A percentile compares a stretch with the other conserved stretches of the same genome.
These are phyloP conservation scores for Stenurella melanura DNA, from an alignment of 2,888 invertebrate species.

Conservation along the genomic window DNA sequence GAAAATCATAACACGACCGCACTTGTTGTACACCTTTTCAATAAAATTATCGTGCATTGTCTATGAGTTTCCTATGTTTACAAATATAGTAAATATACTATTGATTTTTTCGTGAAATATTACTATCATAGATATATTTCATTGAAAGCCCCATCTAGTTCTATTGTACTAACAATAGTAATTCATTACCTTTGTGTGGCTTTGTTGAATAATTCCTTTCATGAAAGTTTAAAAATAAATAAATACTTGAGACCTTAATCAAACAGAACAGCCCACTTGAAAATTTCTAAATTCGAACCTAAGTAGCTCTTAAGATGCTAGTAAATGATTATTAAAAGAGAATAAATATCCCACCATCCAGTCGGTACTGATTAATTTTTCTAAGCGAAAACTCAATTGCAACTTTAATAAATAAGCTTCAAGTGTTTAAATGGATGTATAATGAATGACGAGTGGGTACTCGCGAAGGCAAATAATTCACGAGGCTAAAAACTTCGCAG, in stretches of 20 bases:
- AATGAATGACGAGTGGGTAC: constrained; percentile 49
- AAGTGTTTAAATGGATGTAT: constrained; percentile 48
- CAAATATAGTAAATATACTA: no score
- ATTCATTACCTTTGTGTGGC: neutral
- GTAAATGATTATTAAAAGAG: constrained; percentile 15
- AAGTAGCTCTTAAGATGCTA: neutral
- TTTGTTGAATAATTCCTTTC: neutral
- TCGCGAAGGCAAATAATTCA: constrained; percentile 43
- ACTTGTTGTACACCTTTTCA: no score
- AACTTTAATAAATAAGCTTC: constrained; percentile 44
- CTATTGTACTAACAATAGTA: no score
- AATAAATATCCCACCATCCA: constrained; percentile 6
- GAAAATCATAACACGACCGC: no score
- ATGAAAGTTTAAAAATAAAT: neutral
- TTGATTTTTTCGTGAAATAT: no score
- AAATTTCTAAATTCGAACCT: neutral
- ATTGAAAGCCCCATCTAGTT: no score
- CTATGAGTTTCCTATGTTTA: no score
- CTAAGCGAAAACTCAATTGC: constrained; percentile 16
- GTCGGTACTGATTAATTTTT: constrained; percentile 22
- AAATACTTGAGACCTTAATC: neutral
- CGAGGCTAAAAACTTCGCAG: constrained; percentile 44
- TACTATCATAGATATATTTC: no score
- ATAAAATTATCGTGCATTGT: no score
- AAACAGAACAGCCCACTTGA: neutral